Evolutionary conservation across 2,113 vertebrate species (phyloP).

Genomic region (Myrmecobius fasciatus): DNA sequence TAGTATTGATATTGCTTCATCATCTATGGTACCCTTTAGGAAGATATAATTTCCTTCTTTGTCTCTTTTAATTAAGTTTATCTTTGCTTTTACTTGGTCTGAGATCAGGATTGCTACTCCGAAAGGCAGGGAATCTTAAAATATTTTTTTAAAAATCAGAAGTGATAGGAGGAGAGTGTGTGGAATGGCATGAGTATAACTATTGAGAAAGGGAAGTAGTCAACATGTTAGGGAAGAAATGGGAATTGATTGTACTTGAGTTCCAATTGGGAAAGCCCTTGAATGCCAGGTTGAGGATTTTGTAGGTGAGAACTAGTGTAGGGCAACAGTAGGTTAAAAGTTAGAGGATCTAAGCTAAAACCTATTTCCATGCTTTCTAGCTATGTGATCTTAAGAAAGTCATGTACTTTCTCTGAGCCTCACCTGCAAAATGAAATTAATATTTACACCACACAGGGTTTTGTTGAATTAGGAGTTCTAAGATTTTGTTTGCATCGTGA

Average conservation of each 20-base stretch:
- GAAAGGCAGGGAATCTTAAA: background rate
- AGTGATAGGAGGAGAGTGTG: background rate
- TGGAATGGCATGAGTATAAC: background rate
- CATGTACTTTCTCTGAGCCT: background rate
- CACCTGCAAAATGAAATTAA: background rate
- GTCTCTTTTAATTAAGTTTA: too few species aligned
- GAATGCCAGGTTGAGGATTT: background rate
- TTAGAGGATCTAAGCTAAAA: background rate
- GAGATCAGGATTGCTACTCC: too few species aligned
- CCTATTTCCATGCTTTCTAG: background rate
- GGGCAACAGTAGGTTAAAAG: background rate
- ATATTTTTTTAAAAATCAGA: background rate
- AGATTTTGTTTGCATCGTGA: background rate
- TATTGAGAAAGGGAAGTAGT: background rate
- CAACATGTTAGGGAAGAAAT: background rate
- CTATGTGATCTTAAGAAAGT: background rate
- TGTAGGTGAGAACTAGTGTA: background rate
- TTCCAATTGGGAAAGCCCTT: background rate
- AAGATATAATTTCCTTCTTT: too few species aligned
- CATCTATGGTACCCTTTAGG: too few species aligned
- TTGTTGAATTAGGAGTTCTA: background rate
- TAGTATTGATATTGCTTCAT: too few species aligned
- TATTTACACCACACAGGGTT: background rate
- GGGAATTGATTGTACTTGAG: background rate
- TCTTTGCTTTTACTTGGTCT: too few species aligned